Evolutionary conservation across 2,888 invertebrate genomes (phyloP), one percentile per base, ranked within the genome.

Genomic region (Zeuzera pyrina): DNA sequence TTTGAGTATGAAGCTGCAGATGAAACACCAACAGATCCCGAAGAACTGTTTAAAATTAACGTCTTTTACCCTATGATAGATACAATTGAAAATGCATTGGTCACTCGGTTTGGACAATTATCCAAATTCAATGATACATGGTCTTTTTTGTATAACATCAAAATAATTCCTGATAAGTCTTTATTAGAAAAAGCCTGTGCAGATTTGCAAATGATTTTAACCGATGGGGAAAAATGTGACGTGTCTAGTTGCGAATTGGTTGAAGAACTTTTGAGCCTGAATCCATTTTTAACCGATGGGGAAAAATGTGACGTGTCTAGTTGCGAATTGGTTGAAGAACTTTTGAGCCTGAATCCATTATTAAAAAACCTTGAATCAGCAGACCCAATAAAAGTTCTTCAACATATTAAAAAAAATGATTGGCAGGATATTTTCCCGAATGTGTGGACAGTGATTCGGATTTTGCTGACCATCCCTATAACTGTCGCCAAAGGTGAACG

Each of bases 351-450:
- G 26, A 40, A 38, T 2, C 33, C 35, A 38, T 40, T 38, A 35
- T 32, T 40, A 35, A 40, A 38, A 34, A 22, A 34, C 24, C 29
- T 31, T 14, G 27, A 24, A 40, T 37, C 40, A 34, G 39, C 23
- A 34, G 38, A 35, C 28, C 38, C 35, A 35, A 2, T 35, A 31
- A 34, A 40, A 38, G 35, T 40, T 30, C 35, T 40, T 33, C 35
- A 27, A 29, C 32, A 30, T 35, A 38, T 34, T 26, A 24, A 34
- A 38, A 32, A 30, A 38, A 38, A 35, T 33, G 31, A 33, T 33
- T 40, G 35, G 35, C 36, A 39, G 28, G 37, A 41, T 41, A 33
- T 35, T 35, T 38, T 41, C 23, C 31, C 33, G 28, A 41, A 38
- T 33, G 27, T 38, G 13, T 35, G 34, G 34, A 24, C 24, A 24